Percentiles rank a stretch among this genome's conserved stretches.
phyloP scores from a whole-genome alignment of 2,797 vertebrate genomes.

The Sebastes hubbsi region DNA sequence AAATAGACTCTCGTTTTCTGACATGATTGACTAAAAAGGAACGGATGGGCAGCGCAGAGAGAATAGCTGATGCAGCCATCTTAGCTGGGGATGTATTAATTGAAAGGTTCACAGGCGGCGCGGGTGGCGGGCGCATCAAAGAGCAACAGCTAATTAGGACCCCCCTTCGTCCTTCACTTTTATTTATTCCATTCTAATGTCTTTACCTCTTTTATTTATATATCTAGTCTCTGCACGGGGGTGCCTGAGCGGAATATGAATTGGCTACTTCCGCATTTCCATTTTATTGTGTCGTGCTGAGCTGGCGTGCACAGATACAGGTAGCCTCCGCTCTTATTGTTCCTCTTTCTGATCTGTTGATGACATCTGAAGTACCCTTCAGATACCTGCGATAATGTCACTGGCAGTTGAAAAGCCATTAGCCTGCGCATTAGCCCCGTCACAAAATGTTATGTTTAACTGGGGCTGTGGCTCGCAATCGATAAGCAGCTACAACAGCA shows the following conservation, averaged over 20 bases:
- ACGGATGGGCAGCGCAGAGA: slow-evolving; percentile 51
- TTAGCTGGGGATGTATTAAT: slow-evolving; percentile 76
- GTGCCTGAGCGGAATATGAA: slow-evolving; percentile 65
- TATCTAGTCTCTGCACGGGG: slow-evolving; percentile 45
- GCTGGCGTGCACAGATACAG: slow-evolving; percentile 50
- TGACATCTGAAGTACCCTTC: slow-evolving; percentile 5
- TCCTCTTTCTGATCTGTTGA: slow-evolving; percentile 18
- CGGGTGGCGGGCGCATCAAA: slow-evolving; percentile 79
- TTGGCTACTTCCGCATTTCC: slow-evolving; percentile 27
- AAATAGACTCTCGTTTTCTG: slow-evolving; percentile 72
- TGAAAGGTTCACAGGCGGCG: slow-evolving; percentile 79
- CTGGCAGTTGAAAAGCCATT: slow-evolving; percentile 24
- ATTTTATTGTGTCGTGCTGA: slow-evolving; percentile 53
- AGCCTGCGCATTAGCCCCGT: slow-evolving; percentile 17
- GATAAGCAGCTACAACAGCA: slow-evolving; percentile 29
- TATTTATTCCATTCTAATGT: slow-evolving; percentile 78
- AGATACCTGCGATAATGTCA: slow-evolving; percentile 16
- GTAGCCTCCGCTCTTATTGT: slow-evolving; percentile 34
- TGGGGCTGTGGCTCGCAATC: slow-evolving; percentile 17
- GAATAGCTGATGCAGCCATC: slow-evolving; percentile 80
- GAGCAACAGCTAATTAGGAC: slow-evolving; percentile 80
- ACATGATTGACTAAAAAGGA: slow-evolving; percentile 74
- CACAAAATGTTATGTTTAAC: slow-evolving; percentile 37
- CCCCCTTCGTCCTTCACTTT: slow-evolving; percentile 64
- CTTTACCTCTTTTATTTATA: slow-evolving; percentile 72